Conservation (phyloP, 1,140 invertebrate species). For the Drosophila lacteicornis region DNA sequence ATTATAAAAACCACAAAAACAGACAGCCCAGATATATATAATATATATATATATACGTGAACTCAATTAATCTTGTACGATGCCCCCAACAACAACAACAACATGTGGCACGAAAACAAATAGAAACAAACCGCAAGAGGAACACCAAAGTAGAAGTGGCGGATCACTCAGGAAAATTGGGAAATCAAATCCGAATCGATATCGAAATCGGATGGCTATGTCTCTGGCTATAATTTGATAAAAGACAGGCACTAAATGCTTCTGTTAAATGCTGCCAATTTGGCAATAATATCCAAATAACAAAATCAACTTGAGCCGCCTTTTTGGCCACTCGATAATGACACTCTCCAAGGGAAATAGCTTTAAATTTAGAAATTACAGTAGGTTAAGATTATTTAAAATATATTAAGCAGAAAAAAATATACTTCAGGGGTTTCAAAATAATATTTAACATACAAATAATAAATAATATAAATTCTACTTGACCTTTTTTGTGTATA, state of each 20-base stretch:
- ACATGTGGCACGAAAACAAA: slow-evolving; percentile 18
- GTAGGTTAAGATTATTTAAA: no score
- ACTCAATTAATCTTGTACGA: slow-evolving; percentile 60
- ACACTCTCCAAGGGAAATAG: background rate
- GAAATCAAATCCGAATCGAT: slow-evolving; percentile 19
- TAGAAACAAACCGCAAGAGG: slow-evolving; percentile 6
- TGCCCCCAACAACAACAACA: slow-evolving; percentile 19
- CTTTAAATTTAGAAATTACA: background rate
- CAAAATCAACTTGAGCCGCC: slow-evolving; percentile 24
- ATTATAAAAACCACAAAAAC: slow-evolving; percentile 40
- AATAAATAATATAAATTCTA: no score
- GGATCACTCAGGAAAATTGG: slow-evolving; percentile 33
- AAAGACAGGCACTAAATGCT: slow-evolving; percentile 11
- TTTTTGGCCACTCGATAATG: background rate
- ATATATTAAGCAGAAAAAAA: background rate
- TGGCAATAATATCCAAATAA: slow-evolving; percentile 6
- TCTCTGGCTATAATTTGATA: slow-evolving; percentile 1
- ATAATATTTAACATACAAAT: no score
- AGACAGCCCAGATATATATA: slow-evolving; percentile 32
- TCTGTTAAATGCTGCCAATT: slow-evolving; percentile 9
- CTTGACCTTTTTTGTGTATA: no score
- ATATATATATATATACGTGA: slow-evolving; percentile 32
- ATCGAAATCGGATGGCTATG: background rate
- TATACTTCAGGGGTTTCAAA: background rate
- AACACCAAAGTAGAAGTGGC: slow-evolving; percentile 20